A percentile compares a stretch with the other conserved stretches of the same genome.
Evolutionary conservation across 2,113 vertebrate genomes (phyloP).

Genomic region (Vombatus ursinus): DNA sequence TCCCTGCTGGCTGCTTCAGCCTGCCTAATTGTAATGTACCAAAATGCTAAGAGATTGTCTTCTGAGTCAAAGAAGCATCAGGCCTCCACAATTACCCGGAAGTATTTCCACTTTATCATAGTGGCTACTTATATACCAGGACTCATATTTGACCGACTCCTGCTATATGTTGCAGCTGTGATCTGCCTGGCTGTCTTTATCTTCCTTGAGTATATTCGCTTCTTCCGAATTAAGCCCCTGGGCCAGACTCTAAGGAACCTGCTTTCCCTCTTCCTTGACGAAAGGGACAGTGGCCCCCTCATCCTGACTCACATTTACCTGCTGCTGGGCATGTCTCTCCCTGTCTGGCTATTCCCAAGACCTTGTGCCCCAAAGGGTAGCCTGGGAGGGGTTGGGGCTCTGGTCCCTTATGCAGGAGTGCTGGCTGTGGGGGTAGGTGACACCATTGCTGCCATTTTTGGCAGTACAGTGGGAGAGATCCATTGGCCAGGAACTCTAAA

Average conservation of each 20-base stretch:
- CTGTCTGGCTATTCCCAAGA: conserved; percentile 94
- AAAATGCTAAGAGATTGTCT: conserved; percentile 90
- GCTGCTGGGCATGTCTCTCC: conserved; percentile 95
- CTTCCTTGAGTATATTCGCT: conserved; percentile 93
- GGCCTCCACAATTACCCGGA: conserved; percentile 91
- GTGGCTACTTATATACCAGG: conserved; percentile 95
- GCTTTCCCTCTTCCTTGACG: conserved; percentile 95
- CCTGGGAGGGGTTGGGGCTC: conserved; percentile 87
- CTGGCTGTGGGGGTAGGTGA: conserved; percentile 96
- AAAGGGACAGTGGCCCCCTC: conserved; percentile 96
- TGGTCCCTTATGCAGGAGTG: conserved; percentile 95
- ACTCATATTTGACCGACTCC: conserved; percentile 91
- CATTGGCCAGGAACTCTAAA: conserved; percentile 98
- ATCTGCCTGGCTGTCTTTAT: conserved; percentile 91
- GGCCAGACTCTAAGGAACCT: conserved; percentile 91
- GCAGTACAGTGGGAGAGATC: conserved; percentile 94
- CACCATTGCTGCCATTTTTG: conserved; percentile 93
- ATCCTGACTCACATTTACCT: conserved; percentile 97
- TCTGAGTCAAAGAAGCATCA: conserved; percentile 93
- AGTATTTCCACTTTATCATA: conserved; percentile 96
- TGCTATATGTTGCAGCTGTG: conserved; percentile 92
- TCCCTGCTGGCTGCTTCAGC: conserved; percentile 86
- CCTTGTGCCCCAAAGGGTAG: conserved; percentile 90
- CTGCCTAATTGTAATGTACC: conserved; percentile 91
- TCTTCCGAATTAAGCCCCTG: conserved; percentile 94